Conservation (phyloP, 2,888 invertebrate species). For the Eulithis testata region DNA sequence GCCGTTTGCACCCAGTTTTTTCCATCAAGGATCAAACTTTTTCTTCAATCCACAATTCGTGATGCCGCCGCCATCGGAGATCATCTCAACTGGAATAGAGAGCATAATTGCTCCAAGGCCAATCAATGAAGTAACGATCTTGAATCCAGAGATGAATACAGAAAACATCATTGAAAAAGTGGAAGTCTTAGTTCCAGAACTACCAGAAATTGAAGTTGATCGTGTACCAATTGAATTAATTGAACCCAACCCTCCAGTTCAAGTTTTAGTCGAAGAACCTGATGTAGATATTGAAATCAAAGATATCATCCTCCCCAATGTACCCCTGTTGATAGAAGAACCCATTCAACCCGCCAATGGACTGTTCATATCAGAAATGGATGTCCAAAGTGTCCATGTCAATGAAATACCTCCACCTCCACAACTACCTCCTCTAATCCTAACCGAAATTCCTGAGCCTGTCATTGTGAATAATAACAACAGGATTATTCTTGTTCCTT, state of each 20-base stretch:
- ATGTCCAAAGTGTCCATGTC: slow-evolving; percentile 21
- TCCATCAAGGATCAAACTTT: slow-evolving; percentile 57
- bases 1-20: slow-evolving; percentile 42
- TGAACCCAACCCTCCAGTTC: slow-evolving; percentile 5
- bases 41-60: slow-evolving; percentile 55
- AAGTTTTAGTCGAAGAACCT: slow-evolving; percentile 12
- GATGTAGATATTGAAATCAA: slow-evolving; percentile 16
- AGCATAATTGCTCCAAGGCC: slow-evolving; percentile 31
- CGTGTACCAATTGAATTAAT: neutral
- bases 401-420: slow-evolving; percentile 37
- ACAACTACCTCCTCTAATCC: slow-evolving; percentile 37
- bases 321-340: slow-evolving; percentile 24
- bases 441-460: slow-evolving; percentile 25
- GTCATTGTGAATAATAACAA: slow-evolving; percentile 29
- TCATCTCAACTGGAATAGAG: slow-evolving; percentile 38
- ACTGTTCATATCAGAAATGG: slow-evolving; percentile 26
- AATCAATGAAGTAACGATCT: slow-evolving; percentile 9
- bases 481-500: slow-evolving; percentile 37
- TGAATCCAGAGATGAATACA: neutral
- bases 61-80: slow-evolving; percentile 32
- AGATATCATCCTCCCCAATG: slow-evolving; percentile 11
- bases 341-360: slow-evolving; percentile 18
- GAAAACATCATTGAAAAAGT: slow-evolving; percentile 27
- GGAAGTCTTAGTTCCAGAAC: slow-evolving; percentile 19
- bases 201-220: slow-evolving; percentile 15